Percentiles rank a stretch among this genome's conserved stretches.
These are phyloP conservation scores for Mormyrus lacerda DNA, from an alignment of 2,113 vertebrate genomes.

Conservation along the genomic window DNA sequence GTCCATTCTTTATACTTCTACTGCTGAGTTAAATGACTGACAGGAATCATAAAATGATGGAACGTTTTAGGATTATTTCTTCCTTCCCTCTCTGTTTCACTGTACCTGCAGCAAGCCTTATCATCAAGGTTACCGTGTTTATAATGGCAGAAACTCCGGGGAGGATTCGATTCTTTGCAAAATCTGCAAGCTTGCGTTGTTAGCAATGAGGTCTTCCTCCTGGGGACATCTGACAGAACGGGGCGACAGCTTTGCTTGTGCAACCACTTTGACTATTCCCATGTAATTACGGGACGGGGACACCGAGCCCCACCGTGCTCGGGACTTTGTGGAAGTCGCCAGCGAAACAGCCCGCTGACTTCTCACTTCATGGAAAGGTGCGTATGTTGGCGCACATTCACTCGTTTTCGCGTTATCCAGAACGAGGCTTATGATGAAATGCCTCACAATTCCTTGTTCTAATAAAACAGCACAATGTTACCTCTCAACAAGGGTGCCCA, in stretches of 20 bases:
- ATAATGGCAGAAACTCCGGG: not conserved
- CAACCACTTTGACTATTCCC: not conserved
- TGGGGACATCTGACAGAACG: not conserved
- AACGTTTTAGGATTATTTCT: not conserved
- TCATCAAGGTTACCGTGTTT: not conserved
- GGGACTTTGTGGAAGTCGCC: not conserved
- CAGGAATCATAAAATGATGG: not conserved
- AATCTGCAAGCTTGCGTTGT: slow-evolving; percentile 7
- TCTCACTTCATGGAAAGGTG: not conserved
- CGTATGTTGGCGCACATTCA: not conserved
- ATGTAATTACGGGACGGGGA: not conserved
- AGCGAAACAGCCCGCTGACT: not conserved
- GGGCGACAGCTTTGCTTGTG: not conserved
- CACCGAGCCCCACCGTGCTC: not conserved
- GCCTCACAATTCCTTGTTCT: slow-evolving; percentile 33
- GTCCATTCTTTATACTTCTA: not conserved
- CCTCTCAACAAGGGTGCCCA: slow-evolving; percentile 50
- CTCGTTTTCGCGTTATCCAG: not conserved
- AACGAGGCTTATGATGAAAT: not conserved
- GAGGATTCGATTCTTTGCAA: not conserved
- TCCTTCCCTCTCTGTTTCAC: not conserved
- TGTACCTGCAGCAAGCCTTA: not conserved
- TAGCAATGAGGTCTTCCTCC: not conserved
- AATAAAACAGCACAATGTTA: slow-evolving; percentile 34
- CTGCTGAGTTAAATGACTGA: not conserved